These are phyloP conservation scores for Troides helena DNA, from an alignment of 2,888 invertebrate species.

Conservation along the genomic window DNA sequence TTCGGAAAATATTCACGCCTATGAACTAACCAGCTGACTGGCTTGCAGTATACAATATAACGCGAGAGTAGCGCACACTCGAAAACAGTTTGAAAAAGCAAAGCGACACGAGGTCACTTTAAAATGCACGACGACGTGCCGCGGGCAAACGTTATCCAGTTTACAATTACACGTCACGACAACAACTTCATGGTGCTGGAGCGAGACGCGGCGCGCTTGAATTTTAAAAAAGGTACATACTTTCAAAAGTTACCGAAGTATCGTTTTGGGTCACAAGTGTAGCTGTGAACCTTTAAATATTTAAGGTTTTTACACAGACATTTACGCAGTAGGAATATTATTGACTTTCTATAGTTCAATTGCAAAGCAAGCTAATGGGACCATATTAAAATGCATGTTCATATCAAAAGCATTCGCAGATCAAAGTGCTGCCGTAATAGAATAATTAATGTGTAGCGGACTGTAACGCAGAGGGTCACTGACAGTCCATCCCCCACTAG, in stretches of 20 bases:
- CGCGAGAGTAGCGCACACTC: neutral
- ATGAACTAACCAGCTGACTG: neutral
- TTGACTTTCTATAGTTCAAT: neutral
- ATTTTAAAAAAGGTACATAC: slow-evolving; percentile 19
- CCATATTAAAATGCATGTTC: slow-evolving; percentile 48
- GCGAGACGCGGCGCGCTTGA: slow-evolving; percentile 8
- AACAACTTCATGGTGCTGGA: slow-evolving; percentile 16
- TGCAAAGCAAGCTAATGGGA: neutral
- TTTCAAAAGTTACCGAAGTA: neutral
- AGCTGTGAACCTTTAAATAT: too few species aligned
- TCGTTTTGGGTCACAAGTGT: neutral
- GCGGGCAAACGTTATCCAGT: slow-evolving; percentile 16
- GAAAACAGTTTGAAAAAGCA: neutral
- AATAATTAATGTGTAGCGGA: slow-evolving; percentile 71
- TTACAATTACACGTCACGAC: slow-evolving; percentile 23
- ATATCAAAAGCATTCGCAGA: slow-evolving; percentile 65
- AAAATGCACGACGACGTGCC: slow-evolving; percentile 23
- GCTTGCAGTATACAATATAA: neutral
- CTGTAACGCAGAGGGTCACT: slow-evolving; percentile 58
- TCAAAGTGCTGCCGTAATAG: slow-evolving; percentile 67
- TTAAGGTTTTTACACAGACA: neutral
- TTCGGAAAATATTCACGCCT: neutral
- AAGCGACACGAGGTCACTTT: neutral
- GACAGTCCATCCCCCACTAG: slow-evolving; percentile 50
- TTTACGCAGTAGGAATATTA: neutral